These are phyloP conservation scores for Menidia beryllina DNA, from an alignment of 2,113 vertebrate species.

Conservation along the genomic window DNA sequence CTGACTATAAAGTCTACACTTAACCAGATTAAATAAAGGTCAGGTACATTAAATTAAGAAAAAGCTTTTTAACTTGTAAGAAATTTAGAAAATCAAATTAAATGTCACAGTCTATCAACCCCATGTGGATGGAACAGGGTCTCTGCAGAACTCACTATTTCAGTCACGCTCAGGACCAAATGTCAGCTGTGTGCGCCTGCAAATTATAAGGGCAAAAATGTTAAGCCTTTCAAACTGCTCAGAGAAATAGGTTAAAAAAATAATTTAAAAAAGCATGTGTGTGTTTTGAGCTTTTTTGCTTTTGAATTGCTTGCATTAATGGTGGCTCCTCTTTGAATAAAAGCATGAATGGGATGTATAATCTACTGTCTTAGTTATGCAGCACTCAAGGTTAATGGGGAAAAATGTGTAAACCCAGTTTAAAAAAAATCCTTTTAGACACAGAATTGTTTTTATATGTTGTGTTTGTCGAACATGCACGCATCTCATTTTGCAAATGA, in stretches of 20 bases:
- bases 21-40: conserved; percentile 27
- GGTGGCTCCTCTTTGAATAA: not conserved
- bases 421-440: not conserved
- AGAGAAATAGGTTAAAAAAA: not conserved
- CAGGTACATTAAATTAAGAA: conserved; percentile 29
- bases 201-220: conserved; percentile 36
- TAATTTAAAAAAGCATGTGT: not conserved
- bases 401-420: not conserved
- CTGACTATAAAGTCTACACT: not conserved
- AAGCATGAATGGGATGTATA: conserved; percentile 10
- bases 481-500: not conserved
- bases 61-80: conserved; percentile 5
- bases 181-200: conserved; percentile 34
- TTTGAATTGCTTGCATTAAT: not conserved
- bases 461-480: not conserved
- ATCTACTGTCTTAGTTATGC: not conserved
- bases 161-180: conserved; percentile 42
- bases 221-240: conserved; percentile 1
- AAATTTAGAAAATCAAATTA: conserved; percentile 42
- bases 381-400: not conserved
- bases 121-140: conserved; percentile 1
- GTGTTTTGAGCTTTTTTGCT: not conserved
- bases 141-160: conserved; percentile 28
- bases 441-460: not conserved
- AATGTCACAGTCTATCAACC: conserved; percentile 46